Percentiles rank a stretch among this genome's conserved stretches.
Conservation (phyloP, 2,797 vertebrate species). For the Strix occidentalis region DNA sequence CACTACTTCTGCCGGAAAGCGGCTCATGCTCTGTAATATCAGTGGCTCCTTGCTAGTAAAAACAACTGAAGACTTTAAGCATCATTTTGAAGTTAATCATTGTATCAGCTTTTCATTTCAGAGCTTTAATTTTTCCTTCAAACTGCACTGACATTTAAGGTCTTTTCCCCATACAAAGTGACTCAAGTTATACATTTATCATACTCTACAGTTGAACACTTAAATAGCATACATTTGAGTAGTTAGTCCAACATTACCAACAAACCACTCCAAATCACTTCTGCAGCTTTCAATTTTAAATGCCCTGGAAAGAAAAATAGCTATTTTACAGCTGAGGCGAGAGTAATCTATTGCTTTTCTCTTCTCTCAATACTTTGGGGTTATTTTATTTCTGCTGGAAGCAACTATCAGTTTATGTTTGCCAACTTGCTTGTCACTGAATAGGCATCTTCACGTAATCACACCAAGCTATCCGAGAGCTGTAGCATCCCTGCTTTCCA, state of each 20-base stretch:
- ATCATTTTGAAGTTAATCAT: neutral
- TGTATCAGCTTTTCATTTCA: neutral
- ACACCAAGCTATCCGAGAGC: neutral
- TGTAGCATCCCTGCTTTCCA: neutral
- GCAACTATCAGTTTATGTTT: neutral
- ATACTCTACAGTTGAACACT: neutral
- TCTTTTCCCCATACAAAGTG: neutral
- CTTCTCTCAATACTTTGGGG: neutral
- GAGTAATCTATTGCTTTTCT: neutral
- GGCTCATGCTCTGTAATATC: neutral
- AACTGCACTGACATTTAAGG: neutral
- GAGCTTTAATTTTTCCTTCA: neutral
- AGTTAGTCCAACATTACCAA: neutral
- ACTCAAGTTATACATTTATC: neutral
- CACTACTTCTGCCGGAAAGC: neutral
- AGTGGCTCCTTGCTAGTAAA: neutral
- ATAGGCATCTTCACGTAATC: neutral
- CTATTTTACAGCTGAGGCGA: neutral
- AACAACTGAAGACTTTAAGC: neutral
- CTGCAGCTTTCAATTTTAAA: neutral
- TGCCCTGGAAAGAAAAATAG: neutral
- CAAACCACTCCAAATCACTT: neutral
- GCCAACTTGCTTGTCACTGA: neutral
- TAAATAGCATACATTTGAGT: neutral
- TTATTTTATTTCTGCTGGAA: slow-evolving; percentile 11